These are phyloP conservation scores for Drosophila pullipes DNA, from an alignment of 2,888 invertebrate species.

Conservation along the genomic window DNA sequence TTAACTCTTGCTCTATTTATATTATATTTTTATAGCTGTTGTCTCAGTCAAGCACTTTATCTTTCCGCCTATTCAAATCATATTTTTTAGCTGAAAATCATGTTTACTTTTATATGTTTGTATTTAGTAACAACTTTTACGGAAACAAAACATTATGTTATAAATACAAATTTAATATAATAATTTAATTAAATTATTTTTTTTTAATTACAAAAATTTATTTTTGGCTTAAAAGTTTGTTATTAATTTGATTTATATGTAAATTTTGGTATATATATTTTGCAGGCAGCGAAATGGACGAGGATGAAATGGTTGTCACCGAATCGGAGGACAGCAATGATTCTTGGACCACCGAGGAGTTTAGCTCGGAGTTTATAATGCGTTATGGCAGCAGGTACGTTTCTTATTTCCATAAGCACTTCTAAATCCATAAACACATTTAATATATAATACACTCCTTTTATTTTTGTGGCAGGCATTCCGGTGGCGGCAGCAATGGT, in stretches of 20 bases:
- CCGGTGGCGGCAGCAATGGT: constrained; percentile 86
- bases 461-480: constrained; percentile 83
- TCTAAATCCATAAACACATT: background rate
- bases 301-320: constrained; percentile 89
- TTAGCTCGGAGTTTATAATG: constrained; percentile 92
- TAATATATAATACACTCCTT: background rate
- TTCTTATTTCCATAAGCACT: constrained; percentile 1
- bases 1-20: background rate
- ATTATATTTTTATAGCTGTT: background rate
- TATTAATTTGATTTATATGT: background rate
- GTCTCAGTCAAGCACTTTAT: background rate
- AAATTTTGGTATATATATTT: background rate
- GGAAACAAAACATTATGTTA: background rate
- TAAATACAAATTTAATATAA: background rate
- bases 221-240: background rate
- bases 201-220: background rate
- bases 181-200: background rate
- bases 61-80: background rate
- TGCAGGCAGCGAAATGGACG: constrained; percentile 90
- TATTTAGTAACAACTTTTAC: background rate
- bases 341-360: constrained; percentile 92
- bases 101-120: background rate
- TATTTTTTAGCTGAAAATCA: background rate
- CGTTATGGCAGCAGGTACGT: constrained; percentile 89
- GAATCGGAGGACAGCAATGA: constrained; percentile 93